A percentile compares a stretch with the other conserved stretches of the same genome.
Conservation (phyloP, 1,140 invertebrate species). For the Gryon sp. region DNA sequence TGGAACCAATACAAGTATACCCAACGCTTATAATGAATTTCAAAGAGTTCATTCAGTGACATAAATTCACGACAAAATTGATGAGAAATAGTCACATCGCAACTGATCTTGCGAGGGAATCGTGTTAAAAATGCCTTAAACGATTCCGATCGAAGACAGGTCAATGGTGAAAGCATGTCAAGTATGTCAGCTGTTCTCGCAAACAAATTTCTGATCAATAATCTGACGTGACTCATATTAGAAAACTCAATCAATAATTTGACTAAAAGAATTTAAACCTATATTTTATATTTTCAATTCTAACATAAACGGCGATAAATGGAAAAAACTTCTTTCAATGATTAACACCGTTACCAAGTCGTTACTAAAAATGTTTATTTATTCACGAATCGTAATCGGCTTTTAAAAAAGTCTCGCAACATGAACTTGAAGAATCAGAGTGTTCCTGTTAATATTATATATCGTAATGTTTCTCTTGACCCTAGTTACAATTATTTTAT, state of each 20-base stretch:
- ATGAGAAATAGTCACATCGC: slow-evolving; percentile 10
- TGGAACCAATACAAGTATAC: slow-evolving; percentile 15
- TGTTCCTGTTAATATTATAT: no score
- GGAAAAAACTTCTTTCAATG: no score
- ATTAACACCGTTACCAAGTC: no score
- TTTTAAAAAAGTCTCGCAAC: no score
- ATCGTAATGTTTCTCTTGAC: no score
- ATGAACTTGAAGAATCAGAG: no score
- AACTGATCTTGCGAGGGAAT: slow-evolving; percentile 5
- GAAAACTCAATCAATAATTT: slow-evolving; percentile 23
- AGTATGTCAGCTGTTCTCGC: neutral
- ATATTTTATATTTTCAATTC: slow-evolving; percentile 6
- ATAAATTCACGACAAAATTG: slow-evolving; percentile 37
- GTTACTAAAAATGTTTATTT: no score
- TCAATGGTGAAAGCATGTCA: neutral
- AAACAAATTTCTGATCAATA: slow-evolving; percentile 5
- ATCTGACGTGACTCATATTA: neutral
- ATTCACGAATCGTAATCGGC: no score
- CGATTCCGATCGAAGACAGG: slow-evolving; percentile 2
- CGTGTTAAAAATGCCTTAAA: slow-evolving; percentile 24
- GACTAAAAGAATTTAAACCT: slow-evolving; percentile 19
- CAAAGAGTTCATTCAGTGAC: slow-evolving; percentile 11
- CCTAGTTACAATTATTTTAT: no score
- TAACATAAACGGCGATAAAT: slow-evolving; percentile 15
- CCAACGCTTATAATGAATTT: slow-evolving; percentile 41